Conservation (phyloP, 2,797 vertebrate species). For the Neostethus bicornis region DNA sequence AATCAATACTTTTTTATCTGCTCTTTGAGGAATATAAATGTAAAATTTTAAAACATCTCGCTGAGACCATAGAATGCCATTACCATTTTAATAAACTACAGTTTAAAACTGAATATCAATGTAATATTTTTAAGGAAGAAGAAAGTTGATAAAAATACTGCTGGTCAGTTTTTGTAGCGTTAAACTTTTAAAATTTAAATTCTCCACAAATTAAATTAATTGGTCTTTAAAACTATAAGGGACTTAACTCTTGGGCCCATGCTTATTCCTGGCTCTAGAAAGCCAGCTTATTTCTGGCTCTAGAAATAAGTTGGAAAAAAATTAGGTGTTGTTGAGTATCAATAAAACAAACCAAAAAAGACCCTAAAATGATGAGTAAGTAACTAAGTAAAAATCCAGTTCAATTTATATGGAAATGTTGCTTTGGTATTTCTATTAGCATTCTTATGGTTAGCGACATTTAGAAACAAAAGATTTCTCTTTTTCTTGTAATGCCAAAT, state of each 20-base stretch:
- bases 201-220: constrained; percentile 18
- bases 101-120: constrained; percentile 50
- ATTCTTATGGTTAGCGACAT: constrained; percentile 18
- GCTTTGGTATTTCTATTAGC: constrained; percentile 15
- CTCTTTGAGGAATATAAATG: constrained; percentile 40
- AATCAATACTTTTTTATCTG: constrained; percentile 50
- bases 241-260: constrained; percentile 23
- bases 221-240: constrained; percentile 34
- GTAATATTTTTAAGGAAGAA: constrained; percentile 36
- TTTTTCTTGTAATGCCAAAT: constrained; percentile 26
- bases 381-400: constrained; percentile 5
- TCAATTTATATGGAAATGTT: constrained; percentile 12
- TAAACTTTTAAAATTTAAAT: constrained; percentile 27
- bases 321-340: constrained; percentile 5
- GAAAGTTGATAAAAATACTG: constrained; percentile 44
- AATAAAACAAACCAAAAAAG: constrained; percentile 18
- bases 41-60: constrained; percentile 44
- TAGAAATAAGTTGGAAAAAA: constrained; percentile 13
- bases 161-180: constrained; percentile 26
- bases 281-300: constrained; percentile 21
- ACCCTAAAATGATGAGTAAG: constrained; percentile 10
- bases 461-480: constrained; percentile 23
- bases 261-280: constrained; percentile 17
- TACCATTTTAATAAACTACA: constrained; percentile 34
- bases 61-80: constrained; percentile 27